Conservation (phyloP, 2,113 vertebrate species). For the Dasyurus viverrinus region DNA sequence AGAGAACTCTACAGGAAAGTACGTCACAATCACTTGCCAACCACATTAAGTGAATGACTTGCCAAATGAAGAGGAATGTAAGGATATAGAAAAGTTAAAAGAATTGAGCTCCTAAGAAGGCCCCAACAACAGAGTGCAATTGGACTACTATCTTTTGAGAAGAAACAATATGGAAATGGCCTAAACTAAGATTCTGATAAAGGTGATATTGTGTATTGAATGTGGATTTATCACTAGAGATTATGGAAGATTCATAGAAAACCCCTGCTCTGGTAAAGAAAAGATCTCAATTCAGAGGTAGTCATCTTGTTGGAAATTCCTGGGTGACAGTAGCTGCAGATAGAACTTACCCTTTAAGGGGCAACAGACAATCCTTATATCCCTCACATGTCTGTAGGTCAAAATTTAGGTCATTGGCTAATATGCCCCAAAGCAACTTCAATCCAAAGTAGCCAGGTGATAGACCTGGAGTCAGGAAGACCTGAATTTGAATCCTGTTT, state of each 20-base stretch:
- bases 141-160: neutral
- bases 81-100: neutral
- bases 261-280: neutral
- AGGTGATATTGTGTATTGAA: neutral
- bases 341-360: neutral
- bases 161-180: neutral
- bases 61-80: neutral
- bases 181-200: neutral
- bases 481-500: too few species aligned
- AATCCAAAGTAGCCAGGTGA: neutral
- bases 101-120: neutral
- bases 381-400: neutral
- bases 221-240: neutral
- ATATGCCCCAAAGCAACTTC: neutral
- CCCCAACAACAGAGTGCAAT: neutral
- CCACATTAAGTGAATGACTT: neutral
- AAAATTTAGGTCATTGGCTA: neutral
- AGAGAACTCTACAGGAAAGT: neutral
- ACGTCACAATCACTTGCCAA: neutral
- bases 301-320: neutral
- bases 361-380: neutral
- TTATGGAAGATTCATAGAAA: neutral
- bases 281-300: neutral
- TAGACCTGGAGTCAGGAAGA: too few species aligned
- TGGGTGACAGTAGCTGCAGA: neutral